A percentile compares a stretch with the other conserved stretches of the same genome.
Conservation (phyloP, 2,113 vertebrate species). For the Calyptommatus sinebrachiatus region DNA sequence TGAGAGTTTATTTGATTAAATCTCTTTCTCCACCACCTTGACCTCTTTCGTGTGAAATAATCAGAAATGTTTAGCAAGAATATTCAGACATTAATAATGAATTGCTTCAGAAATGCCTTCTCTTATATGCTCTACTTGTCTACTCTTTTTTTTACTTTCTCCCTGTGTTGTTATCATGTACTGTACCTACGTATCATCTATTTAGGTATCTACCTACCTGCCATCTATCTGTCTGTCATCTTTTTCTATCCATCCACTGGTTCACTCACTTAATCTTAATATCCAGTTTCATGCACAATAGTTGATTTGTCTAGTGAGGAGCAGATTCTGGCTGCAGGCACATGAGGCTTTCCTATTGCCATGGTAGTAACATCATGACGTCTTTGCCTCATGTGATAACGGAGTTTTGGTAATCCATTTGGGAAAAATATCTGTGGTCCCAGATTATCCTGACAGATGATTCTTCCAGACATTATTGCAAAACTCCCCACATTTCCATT, state of each 20-base stretch:
- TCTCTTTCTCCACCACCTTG: conserved; percentile 85
- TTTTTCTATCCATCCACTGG: no score
- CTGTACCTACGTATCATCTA: no score
- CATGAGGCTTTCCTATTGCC: no score
- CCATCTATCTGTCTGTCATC: no score
- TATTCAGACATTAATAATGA: conserved; percentile 96
- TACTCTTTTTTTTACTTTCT: not conserved
- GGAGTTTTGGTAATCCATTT: no score
- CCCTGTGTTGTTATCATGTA: not conserved
- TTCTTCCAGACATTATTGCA: no score
- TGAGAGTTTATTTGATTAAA: conserved; percentile 90
- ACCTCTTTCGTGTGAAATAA: conserved; percentile 95
- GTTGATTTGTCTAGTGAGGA: not conserved
- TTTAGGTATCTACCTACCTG: not conserved
- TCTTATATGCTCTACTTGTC: conserved; percentile 65
- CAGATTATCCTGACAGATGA: no score
- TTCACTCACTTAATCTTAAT: not conserved
- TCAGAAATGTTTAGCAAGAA: conserved; percentile 91
- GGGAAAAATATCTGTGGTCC: no score
- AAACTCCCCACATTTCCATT: no score
- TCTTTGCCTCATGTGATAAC: no score
- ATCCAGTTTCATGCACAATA: not conserved
- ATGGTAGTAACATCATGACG: no score
- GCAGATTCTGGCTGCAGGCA: not conserved
- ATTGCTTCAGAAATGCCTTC: conserved; percentile 79